A percentile compares a stretch with the other conserved stretches of the same genome.
Evolutionary conservation across 2,113 vertebrate species (phyloP).

Genomic region (Sorex fumeus): DNA sequence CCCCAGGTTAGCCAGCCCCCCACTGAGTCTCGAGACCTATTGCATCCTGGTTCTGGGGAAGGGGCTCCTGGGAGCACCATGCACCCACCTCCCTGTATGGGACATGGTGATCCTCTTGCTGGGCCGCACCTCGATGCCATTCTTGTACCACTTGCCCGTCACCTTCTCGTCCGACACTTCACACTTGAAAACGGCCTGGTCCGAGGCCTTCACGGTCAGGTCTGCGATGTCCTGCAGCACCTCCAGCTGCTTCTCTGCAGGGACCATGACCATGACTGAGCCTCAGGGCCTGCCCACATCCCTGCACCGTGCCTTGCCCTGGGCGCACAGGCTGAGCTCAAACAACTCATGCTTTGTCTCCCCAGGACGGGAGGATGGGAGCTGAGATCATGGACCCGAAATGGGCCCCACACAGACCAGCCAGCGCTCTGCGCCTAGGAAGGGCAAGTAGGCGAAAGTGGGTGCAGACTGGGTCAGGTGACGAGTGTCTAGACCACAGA

Average conservation of each 20-base stretch:
- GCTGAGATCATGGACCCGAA: too few species aligned
- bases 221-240: conserved; percentile 95
- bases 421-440: too few species aligned
- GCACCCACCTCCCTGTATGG: conserved; percentile 92
- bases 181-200: conserved; percentile 95
- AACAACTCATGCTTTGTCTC: too few species aligned
- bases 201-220: conserved; percentile 92
- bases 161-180: conserved; percentile 97
- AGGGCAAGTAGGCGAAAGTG: too few species aligned
- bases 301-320: not conserved
- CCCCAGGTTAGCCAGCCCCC: not conserved
- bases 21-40: not conserved
- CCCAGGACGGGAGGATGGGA: too few species aligned
- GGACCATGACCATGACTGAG: not conserved
- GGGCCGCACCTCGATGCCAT: conserved; percentile 93
- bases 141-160: conserved; percentile 95
- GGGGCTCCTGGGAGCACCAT: too few species aligned
- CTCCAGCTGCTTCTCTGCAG: conserved; percentile 93
- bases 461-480: not conserved
- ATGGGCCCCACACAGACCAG: not conserved
- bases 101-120: conserved; percentile 92
- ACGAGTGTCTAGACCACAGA: not conserved
- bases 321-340: not conserved
- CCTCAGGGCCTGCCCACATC: not conserved
- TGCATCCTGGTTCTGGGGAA: too few species aligned